A percentile compares a stretch with the other conserved stretches of the same genome.
phyloP scores from a whole-genome alignment of 1,140 invertebrate species.

The Atta cephalotes region DNA sequence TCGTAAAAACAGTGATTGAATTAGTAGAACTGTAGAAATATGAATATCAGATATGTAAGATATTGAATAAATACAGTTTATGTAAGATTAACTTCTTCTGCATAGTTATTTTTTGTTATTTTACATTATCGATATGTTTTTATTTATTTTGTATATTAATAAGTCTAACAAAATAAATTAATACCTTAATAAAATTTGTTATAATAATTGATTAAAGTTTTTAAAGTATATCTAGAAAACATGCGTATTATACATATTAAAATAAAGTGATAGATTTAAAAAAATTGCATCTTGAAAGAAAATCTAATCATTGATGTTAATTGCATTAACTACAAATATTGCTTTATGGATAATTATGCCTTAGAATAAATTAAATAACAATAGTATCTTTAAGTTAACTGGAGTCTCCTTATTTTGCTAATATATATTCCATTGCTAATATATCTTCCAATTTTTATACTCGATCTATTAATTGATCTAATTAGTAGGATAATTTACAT shows the following conservation, averaged over 20 bases:
- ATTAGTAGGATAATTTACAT: constrained; percentile 75
- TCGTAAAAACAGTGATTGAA: neutral
- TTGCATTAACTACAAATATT: constrained; percentile 59
- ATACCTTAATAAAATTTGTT: neutral
- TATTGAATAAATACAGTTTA: neutral
- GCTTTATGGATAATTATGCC: constrained; percentile 25
- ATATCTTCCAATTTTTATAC: constrained; percentile 47
- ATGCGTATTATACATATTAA: neutral
- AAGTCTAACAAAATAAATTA: neutral
- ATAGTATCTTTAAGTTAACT: constrained; percentile 65
- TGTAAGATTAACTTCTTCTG: neutral
- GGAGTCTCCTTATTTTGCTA: constrained; percentile 63
- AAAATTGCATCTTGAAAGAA: neutral
- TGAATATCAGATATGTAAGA: neutral
- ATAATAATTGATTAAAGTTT: neutral
- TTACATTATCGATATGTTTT: neutral
- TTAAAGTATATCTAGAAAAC: neutral
- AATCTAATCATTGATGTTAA: neutral
- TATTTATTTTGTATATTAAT: neutral
- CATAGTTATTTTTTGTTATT: neutral
- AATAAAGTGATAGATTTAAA: neutral
- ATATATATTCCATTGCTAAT: neutral
- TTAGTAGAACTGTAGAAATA: neutral
- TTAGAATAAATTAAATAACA: constrained; percentile 54
- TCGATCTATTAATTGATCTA: constrained; percentile 76